phyloP scores from a whole-genome alignment of 2,113 vertebrate genomes.

The Cairina moschata region DNA sequence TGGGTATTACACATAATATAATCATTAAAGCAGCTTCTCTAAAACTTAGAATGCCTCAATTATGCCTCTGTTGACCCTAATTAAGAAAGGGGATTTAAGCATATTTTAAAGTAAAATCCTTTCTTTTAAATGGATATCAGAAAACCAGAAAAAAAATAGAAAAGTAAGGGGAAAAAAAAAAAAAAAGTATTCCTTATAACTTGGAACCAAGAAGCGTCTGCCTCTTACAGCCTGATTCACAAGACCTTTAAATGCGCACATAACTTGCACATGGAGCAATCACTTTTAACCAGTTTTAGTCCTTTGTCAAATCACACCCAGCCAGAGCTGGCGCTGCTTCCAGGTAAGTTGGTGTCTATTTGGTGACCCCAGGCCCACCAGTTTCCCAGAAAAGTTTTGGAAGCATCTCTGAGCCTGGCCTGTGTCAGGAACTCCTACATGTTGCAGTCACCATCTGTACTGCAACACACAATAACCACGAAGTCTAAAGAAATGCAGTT shows the following conservation, averaged over 20 bases:
- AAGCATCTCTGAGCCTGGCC: neutral
- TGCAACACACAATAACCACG: neutral
- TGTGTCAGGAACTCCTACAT: accelerated
- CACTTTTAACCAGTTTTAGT: neutral
- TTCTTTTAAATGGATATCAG: neutral
- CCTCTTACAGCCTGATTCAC: neutral
- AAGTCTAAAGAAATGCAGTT: neutral
- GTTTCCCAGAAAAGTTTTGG: neutral
- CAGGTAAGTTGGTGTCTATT: neutral
- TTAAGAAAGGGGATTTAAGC: neutral
- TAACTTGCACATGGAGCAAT: neutral
- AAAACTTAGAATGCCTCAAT: neutral
- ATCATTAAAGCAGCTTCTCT: constrained; percentile 22
- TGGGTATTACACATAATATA: neutral
- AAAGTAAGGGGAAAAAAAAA: neutral
- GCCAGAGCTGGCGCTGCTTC: neutral
- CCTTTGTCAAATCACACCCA: neutral
- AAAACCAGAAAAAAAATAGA: neutral
- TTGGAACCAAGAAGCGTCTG: neutral
- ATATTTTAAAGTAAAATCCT: neutral
- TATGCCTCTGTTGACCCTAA: neutral
- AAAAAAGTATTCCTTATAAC: neutral
- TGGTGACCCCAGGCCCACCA: neutral
- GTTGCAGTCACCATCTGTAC: too few relatives aligned
- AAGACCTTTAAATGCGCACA: neutral